Percentiles rank a stretch among this genome's conserved stretches.
phyloP scores from a whole-genome alignment of 2,113 vertebrate species.

The Alosa alosa region DNA sequence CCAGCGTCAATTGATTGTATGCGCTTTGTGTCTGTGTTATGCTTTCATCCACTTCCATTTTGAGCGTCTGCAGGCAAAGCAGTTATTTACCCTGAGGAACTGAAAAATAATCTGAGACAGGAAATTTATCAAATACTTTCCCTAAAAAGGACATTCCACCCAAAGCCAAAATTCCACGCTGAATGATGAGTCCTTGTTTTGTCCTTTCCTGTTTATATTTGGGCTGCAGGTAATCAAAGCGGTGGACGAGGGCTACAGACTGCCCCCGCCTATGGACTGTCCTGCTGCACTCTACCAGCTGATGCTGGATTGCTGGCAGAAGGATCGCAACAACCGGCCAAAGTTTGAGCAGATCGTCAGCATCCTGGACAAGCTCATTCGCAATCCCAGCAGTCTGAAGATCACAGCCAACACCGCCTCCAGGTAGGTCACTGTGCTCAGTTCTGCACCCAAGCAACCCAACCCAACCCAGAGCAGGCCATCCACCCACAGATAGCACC shows the following conservation, averaged over 20 bases:
- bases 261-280: constrained; percentile 98
- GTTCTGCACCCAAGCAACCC: neutral
- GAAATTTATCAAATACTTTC: constrained; percentile 28
- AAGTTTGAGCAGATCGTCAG: constrained; percentile 99
- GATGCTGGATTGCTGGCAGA: constrained; percentile 99
- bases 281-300: constrained; percentile 95
- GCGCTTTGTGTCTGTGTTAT: constrained; percentile 16
- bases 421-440: constrained; percentile 72
- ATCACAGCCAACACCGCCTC: constrained; percentile 90
- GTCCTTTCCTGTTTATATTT: constrained; percentile 7
- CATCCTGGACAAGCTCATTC: constrained; percentile 97
- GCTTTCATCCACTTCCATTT: constrained; percentile 19
- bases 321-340: constrained; percentile 95
- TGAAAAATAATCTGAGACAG: constrained; percentile 16
- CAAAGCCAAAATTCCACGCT: neutral
- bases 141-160: neutral
- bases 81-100: neutral
- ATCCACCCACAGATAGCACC: constrained; percentile 7
- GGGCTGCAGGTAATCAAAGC: constrained; percentile 90
- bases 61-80: neutral
- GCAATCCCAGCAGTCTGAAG: constrained; percentile 94
- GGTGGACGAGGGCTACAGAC: constrained; percentile 94
- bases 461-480: neutral
- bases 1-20: constrained; percentile 21
- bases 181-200: neutral